A percentile compares a stretch with the other conserved stretches of the same genome.
Conservation (phyloP, 2,113 vertebrate species). For the Stigmatopora argus region DNA sequence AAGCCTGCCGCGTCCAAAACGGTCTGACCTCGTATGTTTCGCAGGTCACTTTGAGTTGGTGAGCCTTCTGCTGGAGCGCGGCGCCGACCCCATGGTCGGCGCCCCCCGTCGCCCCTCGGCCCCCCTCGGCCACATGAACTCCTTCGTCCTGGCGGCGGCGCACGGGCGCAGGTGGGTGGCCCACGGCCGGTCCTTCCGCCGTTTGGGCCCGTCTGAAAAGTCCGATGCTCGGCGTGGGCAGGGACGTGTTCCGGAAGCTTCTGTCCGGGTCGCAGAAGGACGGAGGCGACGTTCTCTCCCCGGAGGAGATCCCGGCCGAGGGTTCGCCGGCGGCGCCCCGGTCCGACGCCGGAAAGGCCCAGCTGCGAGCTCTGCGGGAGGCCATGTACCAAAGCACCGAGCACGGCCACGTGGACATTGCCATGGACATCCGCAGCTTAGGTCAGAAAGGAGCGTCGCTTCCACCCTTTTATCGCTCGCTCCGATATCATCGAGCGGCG, state of each 20-base stretch:
- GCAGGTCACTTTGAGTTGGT: slow-evolving; percentile 76
- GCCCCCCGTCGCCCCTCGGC: slow-evolving; percentile 67
- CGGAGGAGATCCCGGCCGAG: slow-evolving; percentile 78
- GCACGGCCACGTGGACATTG: slow-evolving; percentile 79
- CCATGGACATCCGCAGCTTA: slow-evolving; percentile 79
- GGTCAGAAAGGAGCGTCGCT: slow-evolving; percentile 65
- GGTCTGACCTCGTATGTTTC: background rate
- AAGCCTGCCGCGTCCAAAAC: too few relatives aligned
- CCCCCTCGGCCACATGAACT: slow-evolving; percentile 73
- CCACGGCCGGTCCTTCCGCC: background rate
- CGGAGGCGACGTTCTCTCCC: slow-evolving; percentile 72
- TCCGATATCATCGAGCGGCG: slow-evolving; percentile 29
- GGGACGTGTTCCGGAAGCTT: slow-evolving; percentile 77
- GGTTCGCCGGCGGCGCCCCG: slow-evolving; percentile 58
- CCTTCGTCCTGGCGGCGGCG: slow-evolving; percentile 74
- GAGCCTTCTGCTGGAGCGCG: slow-evolving; percentile 71
- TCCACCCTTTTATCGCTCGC: background rate
- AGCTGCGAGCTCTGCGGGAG: slow-evolving; percentile 75
- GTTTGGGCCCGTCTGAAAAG: background rate
- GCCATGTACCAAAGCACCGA: slow-evolving; percentile 80
- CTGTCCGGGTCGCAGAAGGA: slow-evolving; percentile 73
- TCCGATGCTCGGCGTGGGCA: slow-evolving; percentile 15
- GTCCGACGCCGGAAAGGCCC: slow-evolving; percentile 72
- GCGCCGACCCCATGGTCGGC: slow-evolving; percentile 75
- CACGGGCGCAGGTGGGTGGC: slow-evolving; percentile 74